Conservation (phyloP, 2,888 invertebrate genomes). For the Cyclophora punctaria region DNA sequence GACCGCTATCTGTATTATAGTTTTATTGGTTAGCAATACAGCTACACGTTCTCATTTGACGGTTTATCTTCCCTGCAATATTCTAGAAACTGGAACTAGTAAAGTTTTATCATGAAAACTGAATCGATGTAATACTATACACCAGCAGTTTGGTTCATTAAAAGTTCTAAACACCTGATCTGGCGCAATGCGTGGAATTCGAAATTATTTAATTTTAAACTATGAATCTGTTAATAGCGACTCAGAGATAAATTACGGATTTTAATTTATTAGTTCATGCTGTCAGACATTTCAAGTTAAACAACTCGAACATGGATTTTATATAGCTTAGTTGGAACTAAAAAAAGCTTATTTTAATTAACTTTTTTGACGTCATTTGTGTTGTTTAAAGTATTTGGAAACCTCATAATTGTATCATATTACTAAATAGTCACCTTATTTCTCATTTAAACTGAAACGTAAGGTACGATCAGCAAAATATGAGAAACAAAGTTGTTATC, state of each 20-base stretch:
- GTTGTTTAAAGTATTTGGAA: too few relatives aligned
- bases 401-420: too few relatives aligned
- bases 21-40: slow-evolving; percentile 11
- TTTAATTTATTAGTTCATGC: too few relatives aligned
- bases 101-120: slow-evolving; percentile 19
- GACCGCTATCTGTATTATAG: slow-evolving; percentile 6
- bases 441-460: neutral
- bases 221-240: too few relatives aligned
- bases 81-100: slow-evolving; percentile 6
- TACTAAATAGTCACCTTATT: slow-evolving; percentile 8
- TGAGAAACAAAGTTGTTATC: slow-evolving; percentile 48
- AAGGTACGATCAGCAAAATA: slow-evolving; percentile 9
- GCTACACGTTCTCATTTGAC: slow-evolving; percentile 12
- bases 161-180: slow-evolving; percentile 34
- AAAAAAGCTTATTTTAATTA: too few relatives aligned
- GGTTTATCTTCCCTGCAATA: slow-evolving; percentile 16
- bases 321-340: too few relatives aligned
- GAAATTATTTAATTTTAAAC: too few relatives aligned
- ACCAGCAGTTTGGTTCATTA: slow-evolving; percentile 33
- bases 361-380: too few relatives aligned
- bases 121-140: slow-evolving; percentile 28
- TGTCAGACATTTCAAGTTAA: too few relatives aligned
- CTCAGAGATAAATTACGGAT: too few relatives aligned
- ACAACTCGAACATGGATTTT: too few relatives aligned
- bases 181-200: slow-evolving; percentile 8